phyloP scores from a whole-genome alignment of 2,113 vertebrate species.

The Coturnix japonica region DNA sequence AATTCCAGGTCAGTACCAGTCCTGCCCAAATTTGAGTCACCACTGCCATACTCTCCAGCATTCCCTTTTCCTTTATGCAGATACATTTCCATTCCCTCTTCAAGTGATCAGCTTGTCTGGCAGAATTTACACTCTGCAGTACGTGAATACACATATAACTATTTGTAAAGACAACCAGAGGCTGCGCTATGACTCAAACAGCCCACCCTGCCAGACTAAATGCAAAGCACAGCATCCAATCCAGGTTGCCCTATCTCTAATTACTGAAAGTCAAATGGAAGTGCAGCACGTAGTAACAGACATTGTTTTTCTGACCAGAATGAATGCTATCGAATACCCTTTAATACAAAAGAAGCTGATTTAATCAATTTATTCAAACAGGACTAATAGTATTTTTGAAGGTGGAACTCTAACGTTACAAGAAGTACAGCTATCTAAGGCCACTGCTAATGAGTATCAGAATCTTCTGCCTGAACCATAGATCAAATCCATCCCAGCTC shows the following conservation, averaged over 20 bases:
- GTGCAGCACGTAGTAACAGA: not conserved
- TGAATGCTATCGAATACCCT: not conserved
- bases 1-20: not conserved
- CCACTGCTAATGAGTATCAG: not conserved
- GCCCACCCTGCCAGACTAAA: not conserved
- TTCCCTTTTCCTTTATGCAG: not conserved
- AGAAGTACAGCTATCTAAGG: fast-evolving
- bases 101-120: not conserved
- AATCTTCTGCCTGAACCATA: not conserved
- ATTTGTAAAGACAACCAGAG: not conserved
- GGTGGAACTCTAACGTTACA: not conserved
- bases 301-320: not conserved
- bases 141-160: not conserved
- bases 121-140: not conserved
- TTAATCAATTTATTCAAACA: not conserved
- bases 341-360: not conserved
- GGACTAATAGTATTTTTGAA: not conserved
- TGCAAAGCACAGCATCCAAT: not conserved
- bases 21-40: not conserved
- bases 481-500: not conserved
- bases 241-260: not conserved
- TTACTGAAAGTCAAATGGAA: not conserved
- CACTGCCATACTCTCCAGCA: not conserved
- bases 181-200: not conserved
- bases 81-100: not conserved